Conservation (phyloP, 1,140 invertebrate species). For the Drosophila sturtevanti region DNA sequence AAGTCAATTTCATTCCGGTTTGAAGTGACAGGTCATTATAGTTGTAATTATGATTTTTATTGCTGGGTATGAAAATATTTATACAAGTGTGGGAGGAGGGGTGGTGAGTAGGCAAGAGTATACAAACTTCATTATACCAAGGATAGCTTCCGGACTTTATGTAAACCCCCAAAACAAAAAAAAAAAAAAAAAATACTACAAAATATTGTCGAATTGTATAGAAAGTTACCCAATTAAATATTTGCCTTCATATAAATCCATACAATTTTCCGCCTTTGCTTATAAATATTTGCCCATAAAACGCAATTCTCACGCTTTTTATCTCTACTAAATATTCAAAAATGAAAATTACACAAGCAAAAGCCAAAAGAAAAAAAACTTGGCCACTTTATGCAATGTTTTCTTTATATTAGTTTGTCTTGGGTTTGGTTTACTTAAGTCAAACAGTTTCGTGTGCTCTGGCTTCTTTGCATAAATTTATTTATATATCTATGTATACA, state of each 20-base stretch:
- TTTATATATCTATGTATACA: background rate
- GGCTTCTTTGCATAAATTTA: constrained; percentile 32
- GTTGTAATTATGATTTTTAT: too few species aligned
- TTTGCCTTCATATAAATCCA: constrained; percentile 22
- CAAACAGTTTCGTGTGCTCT: constrained; percentile 51
- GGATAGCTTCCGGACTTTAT: background rate
- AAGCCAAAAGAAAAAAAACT: constrained; percentile 18
- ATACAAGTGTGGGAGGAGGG: too few species aligned
- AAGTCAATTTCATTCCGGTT: too few species aligned
- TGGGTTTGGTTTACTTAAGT: constrained; percentile 29
- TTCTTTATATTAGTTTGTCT: constrained; percentile 34
- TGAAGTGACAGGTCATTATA: too few species aligned
- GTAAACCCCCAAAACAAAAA: background rate
- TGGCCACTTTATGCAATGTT: constrained; percentile 30
- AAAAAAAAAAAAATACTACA: too few species aligned
- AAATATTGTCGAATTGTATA: constrained; percentile 34
- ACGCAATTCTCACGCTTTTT: constrained; percentile 62
- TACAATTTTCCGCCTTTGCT: constrained; percentile 42
- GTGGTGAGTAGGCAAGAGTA: too few species aligned
- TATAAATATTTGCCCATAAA: constrained; percentile 44
- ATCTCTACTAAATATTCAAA: constrained; percentile 67
- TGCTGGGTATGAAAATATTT: too few species aligned
- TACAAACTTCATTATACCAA: too few species aligned
- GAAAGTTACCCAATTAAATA: constrained; percentile 35
- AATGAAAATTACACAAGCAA: constrained; percentile 57